These are phyloP conservation scores for Potamilus streckersoni DNA, from an alignment of 1,140 invertebrate species.

Conservation along the genomic window DNA sequence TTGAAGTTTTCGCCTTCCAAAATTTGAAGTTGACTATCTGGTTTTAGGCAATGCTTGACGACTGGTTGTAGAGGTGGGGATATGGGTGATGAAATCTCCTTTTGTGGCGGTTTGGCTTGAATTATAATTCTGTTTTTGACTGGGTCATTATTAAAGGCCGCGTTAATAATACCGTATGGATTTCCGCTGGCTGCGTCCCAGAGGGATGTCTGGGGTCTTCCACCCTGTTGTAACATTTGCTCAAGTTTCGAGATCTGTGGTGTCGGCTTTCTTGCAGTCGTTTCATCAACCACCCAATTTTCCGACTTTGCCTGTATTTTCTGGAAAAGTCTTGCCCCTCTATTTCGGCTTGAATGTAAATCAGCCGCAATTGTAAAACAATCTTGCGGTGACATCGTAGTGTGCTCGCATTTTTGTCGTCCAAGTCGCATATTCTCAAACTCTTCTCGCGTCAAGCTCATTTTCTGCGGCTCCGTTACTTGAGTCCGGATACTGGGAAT, in stretches of 20 bases:
- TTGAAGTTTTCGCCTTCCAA: constrained; percentile 49
- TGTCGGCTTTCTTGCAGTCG: constrained; percentile 56
- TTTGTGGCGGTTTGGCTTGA: not conserved
- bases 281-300: constrained; percentile 88
- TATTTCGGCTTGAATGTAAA: constrained; percentile 48
- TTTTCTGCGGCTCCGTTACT: constrained; percentile 37
- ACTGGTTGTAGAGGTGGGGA: constrained; percentile 10
- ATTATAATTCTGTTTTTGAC: constrained; percentile 1
- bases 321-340: constrained; percentile 85
- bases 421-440: constrained; percentile 45
- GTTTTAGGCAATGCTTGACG: constrained; percentile 26
- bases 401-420: constrained; percentile 46
- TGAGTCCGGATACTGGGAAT: constrained; percentile 48
- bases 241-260: constrained; percentile 49
- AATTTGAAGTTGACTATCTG: constrained; percentile 12
- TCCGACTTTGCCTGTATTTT: constrained; percentile 86
- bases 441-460: constrained; percentile 49
- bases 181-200: constrained; percentile 82
- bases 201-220: constrained; percentile 74
- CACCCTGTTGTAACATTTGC: constrained; percentile 69
- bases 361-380: constrained; percentile 51
- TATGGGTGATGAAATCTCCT: not conserved
- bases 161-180: constrained; percentile 73
- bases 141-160: constrained; percentile 72
- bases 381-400: constrained; percentile 40